Conservation (phyloP, 2,113 vertebrate species). For the Trinectes maculatus region DNA sequence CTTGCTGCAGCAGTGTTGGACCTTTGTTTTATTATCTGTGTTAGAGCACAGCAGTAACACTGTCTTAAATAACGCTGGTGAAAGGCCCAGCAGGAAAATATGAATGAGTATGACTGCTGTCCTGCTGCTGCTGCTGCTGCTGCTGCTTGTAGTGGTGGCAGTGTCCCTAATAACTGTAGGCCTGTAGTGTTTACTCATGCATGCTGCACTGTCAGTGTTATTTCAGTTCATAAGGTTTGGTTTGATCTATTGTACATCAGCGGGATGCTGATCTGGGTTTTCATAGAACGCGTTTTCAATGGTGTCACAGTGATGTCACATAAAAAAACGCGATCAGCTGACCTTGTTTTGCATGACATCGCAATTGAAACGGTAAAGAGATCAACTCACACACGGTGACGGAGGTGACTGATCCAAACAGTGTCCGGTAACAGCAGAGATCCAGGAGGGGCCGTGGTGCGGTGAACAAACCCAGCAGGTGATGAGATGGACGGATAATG, state of each 20-base stretch:
- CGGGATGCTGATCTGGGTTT: conserved; percentile 33
- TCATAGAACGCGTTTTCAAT: conserved; percentile 18
- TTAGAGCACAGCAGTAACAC: background rate
- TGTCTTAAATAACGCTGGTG: too few relatives aligned
- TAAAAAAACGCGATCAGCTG: conserved; percentile 29
- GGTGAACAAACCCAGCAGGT: background rate
- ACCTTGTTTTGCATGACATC: conserved; percentile 34
- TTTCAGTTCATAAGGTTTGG: conserved; percentile 59
- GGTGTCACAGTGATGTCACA: background rate
- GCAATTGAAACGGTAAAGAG: conserved; percentile 17
- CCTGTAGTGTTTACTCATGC: conserved; percentile 40
- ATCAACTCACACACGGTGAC: conserved; percentile 42
- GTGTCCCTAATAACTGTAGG: conserved; percentile 17
- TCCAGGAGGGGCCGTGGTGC: background rate
- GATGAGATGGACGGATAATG: conserved; percentile 3
- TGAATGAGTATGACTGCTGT: background rate
- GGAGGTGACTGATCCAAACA: background rate
- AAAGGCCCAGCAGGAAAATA: background rate
- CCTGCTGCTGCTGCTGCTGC: conserved; percentile 1
- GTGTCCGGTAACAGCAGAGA: background rate
- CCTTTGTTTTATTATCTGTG: background rate
- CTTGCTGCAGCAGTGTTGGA: conserved; percentile 31
- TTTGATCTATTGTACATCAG: conserved; percentile 44
- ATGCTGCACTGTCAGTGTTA: conserved; percentile 34
- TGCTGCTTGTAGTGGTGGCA: background rate